Base-by-base conservation (phyloP, 2,888 invertebrate genomes). In the Ephialtes manifestator region DNA sequence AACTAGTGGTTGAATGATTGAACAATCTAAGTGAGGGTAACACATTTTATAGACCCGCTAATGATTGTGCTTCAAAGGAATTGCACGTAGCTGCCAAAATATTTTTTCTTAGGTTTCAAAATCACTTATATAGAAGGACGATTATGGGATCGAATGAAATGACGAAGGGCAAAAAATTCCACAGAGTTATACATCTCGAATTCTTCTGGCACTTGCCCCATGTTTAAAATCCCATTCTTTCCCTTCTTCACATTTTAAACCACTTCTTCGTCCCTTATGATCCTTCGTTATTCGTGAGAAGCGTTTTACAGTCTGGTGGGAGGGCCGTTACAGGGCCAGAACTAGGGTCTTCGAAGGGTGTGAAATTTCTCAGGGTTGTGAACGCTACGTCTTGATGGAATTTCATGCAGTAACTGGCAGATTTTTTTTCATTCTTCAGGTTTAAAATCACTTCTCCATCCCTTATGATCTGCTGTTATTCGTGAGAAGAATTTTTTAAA, bases 371-470 rank as follows among this genome's bases (percentile, higher is more conserved):
- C 31, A 60, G 31, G 60, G 60, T 60, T 72, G 58, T 58, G 39
- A 10, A 8, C 39, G 39, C 10, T 39, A 31, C 18, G 18, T 8
- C 39, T 28, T 20, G 18, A 63, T n/a, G 63, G 18, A 15, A 7
- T 18, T 39, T 10, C 35, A 63, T 0, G 18, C 18, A 51, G 18
- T 18, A n/a, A n/a, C 8, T 4, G 5, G 5, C 4, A 2, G 1
- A 51, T 18, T 18, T 51, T 8, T n/a, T 43, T 46, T 15, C 46
- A 39, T 72, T 55, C 51, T 11, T 72, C 15, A 18, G 35, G 24
- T 43, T 58, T 28, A 20, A 43, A 58, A 58, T 43, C 4, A 71
- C 71, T 53, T 71, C 71, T 71, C 39, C 39, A 55, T 10, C 20
- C 39, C 55, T 71, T 20, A 71, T 71, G 35, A 20, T 55, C 13